Evolutionary conservation across 2,113 vertebrate species (phyloP), one percentile per base, ranked within the genome.

Genomic region (Bos javanicus): DNA sequence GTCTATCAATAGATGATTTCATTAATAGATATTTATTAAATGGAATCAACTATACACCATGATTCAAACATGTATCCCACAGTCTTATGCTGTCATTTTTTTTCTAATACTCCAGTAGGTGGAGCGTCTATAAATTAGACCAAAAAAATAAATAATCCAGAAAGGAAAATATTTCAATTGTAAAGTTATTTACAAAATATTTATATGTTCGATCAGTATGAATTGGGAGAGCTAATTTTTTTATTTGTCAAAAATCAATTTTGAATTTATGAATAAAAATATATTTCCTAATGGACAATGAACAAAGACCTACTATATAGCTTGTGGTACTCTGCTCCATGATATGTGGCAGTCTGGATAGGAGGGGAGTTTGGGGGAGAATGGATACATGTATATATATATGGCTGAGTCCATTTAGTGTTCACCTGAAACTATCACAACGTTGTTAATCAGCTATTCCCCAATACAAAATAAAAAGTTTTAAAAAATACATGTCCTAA

Each of bases 231-330:
- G 16, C 21, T 87, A 39, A 97, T 83, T 76, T 67, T 81, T 76
- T 39, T 89, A 86, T 86, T 89, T 71, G 26, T 83, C 50, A 96
- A 96, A 94, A 87, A 43, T 91, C 19, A 83, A 84, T 28, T 80
- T 86, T 54, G 23, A 83, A 78, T 95, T 90, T 90, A 33, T 64
- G 36, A 10, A 80, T 83, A 78, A 95, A 97, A 92, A 76, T 52
- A 46, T 13, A 86, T 74, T 4, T 64, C 33, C 15, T 62, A 78
- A 33, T 74, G 21, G 19, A 74, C 67, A 74, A 74, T 25, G n/a
- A 39, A 74, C 36, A 39, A 39, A 11, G 36, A 74, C 67, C 36
- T 71, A 36, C 5, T 23, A 25, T 74, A 74, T 25, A 6, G 67
- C 67, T 39, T 25, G 11, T 13, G 21, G n/a, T 74, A 71, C n/a